Conservation (phyloP, 2,113 vertebrate genomes). For the Vombatus ursinus region DNA sequence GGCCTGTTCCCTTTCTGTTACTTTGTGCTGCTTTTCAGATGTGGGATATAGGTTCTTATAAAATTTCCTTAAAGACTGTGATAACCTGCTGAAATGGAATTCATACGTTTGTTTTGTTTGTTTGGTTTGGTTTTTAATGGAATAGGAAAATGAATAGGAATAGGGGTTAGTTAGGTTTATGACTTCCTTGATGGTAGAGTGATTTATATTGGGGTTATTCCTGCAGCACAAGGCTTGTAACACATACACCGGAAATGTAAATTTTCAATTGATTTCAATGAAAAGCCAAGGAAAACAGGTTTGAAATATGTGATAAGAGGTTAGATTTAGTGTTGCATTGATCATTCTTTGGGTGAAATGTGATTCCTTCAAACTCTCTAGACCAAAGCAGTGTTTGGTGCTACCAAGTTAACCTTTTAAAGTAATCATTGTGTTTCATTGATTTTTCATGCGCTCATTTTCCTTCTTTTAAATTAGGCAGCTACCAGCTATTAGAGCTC, state of each 20-base stretch:
- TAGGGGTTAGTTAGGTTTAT: slow-evolving; percentile 11
- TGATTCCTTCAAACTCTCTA: slow-evolving; percentile 40
- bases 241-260: slow-evolving; percentile 41
- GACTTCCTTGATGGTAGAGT: background rate
- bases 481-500: slow-evolving; percentile 39
- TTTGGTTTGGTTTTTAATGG: background rate
- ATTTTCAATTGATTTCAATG: slow-evolving; percentile 59
- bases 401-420: slow-evolving; percentile 65
- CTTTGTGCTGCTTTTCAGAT: background rate
- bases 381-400: slow-evolving; percentile 28
- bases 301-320: slow-evolving; percentile 19
- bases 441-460: slow-evolving; percentile 44
- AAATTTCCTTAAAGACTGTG: background rate
- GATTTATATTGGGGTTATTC: background rate
- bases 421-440: slow-evolving; percentile 64
- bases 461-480: slow-evolving; percentile 71
- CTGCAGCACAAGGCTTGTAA: slow-evolving; percentile 9
- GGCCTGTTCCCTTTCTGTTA: background rate
- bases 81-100: background rate
- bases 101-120: background rate
- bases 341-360: slow-evolving; percentile 50
- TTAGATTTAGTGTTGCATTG: slow-evolving; percentile 18
- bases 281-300: background rate
- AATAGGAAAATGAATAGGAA: too few relatives aligned
- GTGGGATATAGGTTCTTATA: background rate